phyloP scores from a whole-genome alignment of 2,888 invertebrate genomes.

The Mesochorus sp. region DNA sequence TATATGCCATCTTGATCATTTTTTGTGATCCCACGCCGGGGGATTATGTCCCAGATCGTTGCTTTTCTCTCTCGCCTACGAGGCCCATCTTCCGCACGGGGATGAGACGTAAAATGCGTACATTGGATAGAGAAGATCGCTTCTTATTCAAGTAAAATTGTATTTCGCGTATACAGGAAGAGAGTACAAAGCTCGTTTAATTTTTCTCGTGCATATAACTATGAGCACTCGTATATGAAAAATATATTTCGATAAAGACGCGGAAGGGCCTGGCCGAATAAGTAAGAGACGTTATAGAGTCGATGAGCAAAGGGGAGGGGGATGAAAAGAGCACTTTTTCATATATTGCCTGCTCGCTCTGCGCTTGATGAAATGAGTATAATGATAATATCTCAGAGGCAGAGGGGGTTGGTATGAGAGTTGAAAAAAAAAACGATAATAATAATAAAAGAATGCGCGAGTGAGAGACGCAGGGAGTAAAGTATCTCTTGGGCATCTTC shows the following conservation, averaged over 20 bases:
- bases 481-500: constrained; percentile 57
- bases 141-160: background rate
- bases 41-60: constrained; percentile 43
- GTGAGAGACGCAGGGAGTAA: background rate
- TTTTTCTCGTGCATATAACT: constrained; percentile 1
- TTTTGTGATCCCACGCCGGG: constrained; percentile 50
- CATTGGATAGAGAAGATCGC: background rate
- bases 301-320: background rate
- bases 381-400: constrained; percentile 47
- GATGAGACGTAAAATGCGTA: background rate
- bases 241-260: background rate
- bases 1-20: constrained; percentile 39
- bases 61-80: constrained; percentile 31
- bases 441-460: constrained; percentile 12
- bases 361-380: constrained; percentile 41
- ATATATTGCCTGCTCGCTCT: constrained; percentile 23
- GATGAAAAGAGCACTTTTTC: constrained; percentile 7
- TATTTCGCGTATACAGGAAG: background rate
- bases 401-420: background rate
- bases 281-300: background rate
- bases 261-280: background rate
- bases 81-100: background rate
- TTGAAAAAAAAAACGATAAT: background rate
- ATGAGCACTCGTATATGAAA: background rate
- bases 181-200: constrained; percentile 8